phyloP scores from a whole-genome alignment of 1,140 invertebrate genomes.

The Metaphire vulgaris region DNA sequence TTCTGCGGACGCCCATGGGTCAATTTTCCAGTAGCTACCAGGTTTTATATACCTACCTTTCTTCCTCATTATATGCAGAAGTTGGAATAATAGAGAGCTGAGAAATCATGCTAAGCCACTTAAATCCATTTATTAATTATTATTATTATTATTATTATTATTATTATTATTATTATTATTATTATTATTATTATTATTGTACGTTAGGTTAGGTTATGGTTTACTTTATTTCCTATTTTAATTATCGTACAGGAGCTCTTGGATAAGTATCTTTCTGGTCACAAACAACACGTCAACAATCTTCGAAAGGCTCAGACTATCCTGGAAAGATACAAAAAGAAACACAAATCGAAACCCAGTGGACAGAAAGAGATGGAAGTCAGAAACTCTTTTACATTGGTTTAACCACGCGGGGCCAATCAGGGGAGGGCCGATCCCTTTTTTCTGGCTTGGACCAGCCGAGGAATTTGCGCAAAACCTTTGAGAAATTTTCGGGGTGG shows the following conservation, averaged over 20 bases:
- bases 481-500: background rate
- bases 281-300: constrained; percentile 15
- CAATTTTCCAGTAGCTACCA: too few species aligned
- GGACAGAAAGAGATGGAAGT: constrained; percentile 23
- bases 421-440: background rate
- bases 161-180: background rate
- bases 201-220: too few species aligned
- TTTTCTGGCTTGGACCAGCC: background rate
- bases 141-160: background rate
- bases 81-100: background rate
- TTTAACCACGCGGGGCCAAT: too few species aligned
- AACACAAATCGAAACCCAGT: constrained; percentile 16
- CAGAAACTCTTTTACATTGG: too few species aligned
- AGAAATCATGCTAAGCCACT: background rate
- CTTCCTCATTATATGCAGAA: background rate
- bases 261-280: constrained; percentile 25
- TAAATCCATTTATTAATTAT: background rate
- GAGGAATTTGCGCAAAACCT: background rate
- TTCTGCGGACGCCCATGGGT: too few species aligned
- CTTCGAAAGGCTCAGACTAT: constrained; percentile 15
- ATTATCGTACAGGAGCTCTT: background rate
- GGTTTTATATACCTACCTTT: too few species aligned
- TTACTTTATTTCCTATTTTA: background rate
- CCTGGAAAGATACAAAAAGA: constrained; percentile 28
- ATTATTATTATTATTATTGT: too few species aligned